Percentiles rank a stretch among this genome's conserved stretches.
phyloP scores from a whole-genome alignment of 2,888 invertebrate genomes.

The Agonopterix arenella region DNA sequence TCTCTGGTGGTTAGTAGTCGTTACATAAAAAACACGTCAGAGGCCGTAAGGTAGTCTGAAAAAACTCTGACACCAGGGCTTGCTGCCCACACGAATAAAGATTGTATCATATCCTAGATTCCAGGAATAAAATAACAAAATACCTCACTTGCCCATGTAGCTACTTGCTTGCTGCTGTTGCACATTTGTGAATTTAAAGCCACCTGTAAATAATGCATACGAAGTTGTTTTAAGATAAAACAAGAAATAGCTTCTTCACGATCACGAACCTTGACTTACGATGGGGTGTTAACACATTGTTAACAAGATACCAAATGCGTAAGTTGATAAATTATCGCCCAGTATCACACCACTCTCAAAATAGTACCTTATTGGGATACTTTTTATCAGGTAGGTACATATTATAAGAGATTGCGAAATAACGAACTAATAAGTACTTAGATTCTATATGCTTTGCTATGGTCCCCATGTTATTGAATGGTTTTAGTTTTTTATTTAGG shows the following conservation, averaged over 20 bases:
- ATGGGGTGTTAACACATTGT: slow-evolving; percentile 24
- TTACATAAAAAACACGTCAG: no score
- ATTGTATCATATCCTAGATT: no score
- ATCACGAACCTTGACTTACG: slow-evolving; percentile 32
- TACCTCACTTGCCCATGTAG: no score
- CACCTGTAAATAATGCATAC: not conserved
- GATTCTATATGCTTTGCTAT: not conserved
- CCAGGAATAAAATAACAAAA: no score
- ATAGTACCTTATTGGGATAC: slow-evolving; percentile 15
- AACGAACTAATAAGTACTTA: not conserved
- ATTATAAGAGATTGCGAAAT: not conserved
- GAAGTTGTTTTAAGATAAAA: no score
- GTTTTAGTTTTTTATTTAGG: no score
- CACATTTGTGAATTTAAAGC: not conserved
- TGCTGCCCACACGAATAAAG: no score
- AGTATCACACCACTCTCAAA: slow-evolving; percentile 22
- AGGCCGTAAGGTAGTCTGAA: no score
- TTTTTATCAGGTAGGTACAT: not conserved
- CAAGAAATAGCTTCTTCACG: not conserved
- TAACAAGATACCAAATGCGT: slow-evolving; percentile 40
- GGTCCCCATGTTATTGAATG: no score
- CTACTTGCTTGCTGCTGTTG: no score
- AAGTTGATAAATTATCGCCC: slow-evolving; percentile 35
- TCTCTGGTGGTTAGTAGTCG: no score
- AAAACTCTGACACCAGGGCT: no score